Base-by-base conservation (phyloP, 2,113 vertebrate genomes). In the Machaerirhynchus nigripectus region DNA sequence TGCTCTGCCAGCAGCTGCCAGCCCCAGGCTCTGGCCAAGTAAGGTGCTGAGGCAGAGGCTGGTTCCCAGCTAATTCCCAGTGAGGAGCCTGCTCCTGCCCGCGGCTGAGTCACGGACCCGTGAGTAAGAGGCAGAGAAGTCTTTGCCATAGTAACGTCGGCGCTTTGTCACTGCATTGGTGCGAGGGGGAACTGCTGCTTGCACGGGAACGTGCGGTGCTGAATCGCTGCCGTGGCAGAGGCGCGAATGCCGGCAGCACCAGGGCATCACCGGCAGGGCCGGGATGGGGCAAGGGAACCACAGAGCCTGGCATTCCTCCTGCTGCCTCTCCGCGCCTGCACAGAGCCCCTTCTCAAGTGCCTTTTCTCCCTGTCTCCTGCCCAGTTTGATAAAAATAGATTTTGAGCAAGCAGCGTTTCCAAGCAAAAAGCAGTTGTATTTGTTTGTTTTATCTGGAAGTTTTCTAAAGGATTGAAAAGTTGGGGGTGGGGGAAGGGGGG, bases 111-210 rank as follows among this genome's bases (percentile, higher is more conserved):
- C 97, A 97, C 84, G 0, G 87, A 68, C 92, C 82, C 81, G 47
- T 94, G 81, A 97, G 96, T 91, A 91, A 97, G 96, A 97, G 91
- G 93, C 94, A 87, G 96, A 93, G 95, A 87, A 97, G 87, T 11
- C 97, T 97, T 98, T 95, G 93, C 97, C 97, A 97, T 98, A 97
- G 97, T 97, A 97, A 98, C 97, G 21, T 84, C 31, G 70, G 87
- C 37, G 79, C 93, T 95, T 84, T 73, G 87, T 95, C 84, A 68
- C 50, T 2, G 24, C 93, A 1, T 87, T 21, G 55, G 89, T 19
- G 35, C 91, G 97, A 87, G 89, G 94, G 79, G 83, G 84, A 95
- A 20, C 92, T 90, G 95, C 95, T 95, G 93, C 93, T 95, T 27
- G 12, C 79, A 52, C 85, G n/a, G 78, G 86, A 97, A 83, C 68